Evolutionary conservation across 2,797 vertebrate genomes (phyloP), one percentile per base, ranked within the genome.

Genomic region (Scleropages formosus): DNA sequence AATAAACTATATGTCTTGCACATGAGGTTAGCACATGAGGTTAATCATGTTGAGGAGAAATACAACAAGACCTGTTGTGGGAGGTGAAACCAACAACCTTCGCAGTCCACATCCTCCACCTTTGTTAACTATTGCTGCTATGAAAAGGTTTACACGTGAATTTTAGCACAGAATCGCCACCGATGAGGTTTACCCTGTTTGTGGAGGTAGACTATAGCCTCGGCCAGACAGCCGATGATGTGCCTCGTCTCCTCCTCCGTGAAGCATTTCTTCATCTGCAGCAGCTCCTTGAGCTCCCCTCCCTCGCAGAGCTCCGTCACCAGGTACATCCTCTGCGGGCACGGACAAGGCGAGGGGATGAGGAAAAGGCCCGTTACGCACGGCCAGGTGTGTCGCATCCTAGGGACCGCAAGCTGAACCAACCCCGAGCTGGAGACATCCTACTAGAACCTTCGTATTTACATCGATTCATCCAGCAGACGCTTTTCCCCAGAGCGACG

Each of bases 251-350:
- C 94, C 2, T 94, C 93, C 86, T 96, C 95, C 65, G 88, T 91
- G 70, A 96, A 93, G 75, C 74, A 82, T 59, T 82, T 88, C 85
- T 92, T 94, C 81, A 77, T 89, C 49, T 84, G 78, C 82, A 94
- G 84, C 76, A 94, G 86, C 82, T 89, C 88, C 88, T 88, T 92
- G 80, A 95, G 90, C 82, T 95, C 93, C 73, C 93, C 94, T 79
- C 92, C 90, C 76, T 92, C 90, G 76, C 94, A 95, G 77, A 95
- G 88, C 80, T 95, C 94, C 78, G 92, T 94, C 81, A 95, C 93
- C 85, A 97, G 91, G 86, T 91, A 95, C 82, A 91, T 92, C 86
- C 84, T 90, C 94, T 97, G 86, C 76, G 26, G 27, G 74, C 65
- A 60, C 6, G 39, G 2, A 39, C 6, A 6, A 39, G 31, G 31